Evolutionary conservation across 2,888 invertebrate species (phyloP).

Genomic region (Patella caerulea): DNA sequence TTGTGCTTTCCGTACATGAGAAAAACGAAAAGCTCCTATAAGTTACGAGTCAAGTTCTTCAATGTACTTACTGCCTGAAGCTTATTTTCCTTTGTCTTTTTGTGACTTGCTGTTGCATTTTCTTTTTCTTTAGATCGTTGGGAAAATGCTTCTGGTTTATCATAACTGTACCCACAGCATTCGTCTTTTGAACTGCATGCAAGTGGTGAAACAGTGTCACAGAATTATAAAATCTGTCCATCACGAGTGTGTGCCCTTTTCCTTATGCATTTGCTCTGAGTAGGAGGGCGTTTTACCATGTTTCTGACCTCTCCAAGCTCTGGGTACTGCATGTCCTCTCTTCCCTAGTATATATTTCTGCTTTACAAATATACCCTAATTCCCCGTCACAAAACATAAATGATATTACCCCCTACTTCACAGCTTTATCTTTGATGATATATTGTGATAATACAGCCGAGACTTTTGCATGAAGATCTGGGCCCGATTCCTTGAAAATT

Average conservation of each 20-base stretch:
- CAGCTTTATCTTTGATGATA: background rate
- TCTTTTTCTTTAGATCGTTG: slow-evolving; percentile 14
- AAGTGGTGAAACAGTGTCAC: slow-evolving; percentile 28
- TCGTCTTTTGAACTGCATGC: slow-evolving; percentile 9
- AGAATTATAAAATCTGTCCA: slow-evolving; percentile 23
- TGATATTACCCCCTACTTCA: slow-evolving; percentile 28
- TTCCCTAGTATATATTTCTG: slow-evolving; percentile 22
- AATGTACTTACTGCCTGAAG: no score
- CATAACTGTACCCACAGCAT: slow-evolving; percentile 19
- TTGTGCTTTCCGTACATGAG: background rate
- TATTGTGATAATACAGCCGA: slow-evolving; percentile 22
- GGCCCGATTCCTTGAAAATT: no score
- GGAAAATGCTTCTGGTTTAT: slow-evolving; percentile 20
- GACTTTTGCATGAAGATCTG: slow-evolving; percentile 29
- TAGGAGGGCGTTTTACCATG: slow-evolving; percentile 23
- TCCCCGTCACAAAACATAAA: slow-evolving; percentile 28
- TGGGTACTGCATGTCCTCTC: background rate
- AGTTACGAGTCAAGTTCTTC: no score
- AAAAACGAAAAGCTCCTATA: no score
- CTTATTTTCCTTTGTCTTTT: no score
- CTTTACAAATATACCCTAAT: slow-evolving; percentile 21
- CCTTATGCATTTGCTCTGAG: background rate
- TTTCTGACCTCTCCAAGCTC: slow-evolving; percentile 20
- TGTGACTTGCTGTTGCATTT: background rate
- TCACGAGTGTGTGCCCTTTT: background rate